Conservation (phyloP, 1,140 invertebrate species). For the Bombus sibiricus region DNA sequence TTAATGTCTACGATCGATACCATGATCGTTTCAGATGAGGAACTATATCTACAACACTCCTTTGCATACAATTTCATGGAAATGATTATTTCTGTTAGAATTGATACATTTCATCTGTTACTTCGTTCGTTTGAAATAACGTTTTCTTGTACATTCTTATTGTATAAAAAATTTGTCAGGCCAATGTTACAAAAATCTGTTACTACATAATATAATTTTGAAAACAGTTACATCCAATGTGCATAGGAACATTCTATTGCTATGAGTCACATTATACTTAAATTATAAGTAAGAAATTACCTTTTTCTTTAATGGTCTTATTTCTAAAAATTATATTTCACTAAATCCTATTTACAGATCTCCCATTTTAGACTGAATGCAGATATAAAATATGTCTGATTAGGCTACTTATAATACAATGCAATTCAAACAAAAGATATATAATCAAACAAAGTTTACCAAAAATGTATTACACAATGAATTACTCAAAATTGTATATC, state of each 20-base stretch:
- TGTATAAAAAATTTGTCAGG: constrained; percentile 26
- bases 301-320: constrained; percentile 59
- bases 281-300: constrained; percentile 63
- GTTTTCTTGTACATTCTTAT: background rate
- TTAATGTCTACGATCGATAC: constrained; percentile 27
- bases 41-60: constrained; percentile 39
- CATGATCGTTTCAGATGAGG: constrained; percentile 42
- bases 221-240: constrained; percentile 54
- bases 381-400: constrained; percentile 50
- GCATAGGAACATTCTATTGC: constrained; percentile 66
- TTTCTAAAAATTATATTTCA: constrained; percentile 56
- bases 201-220: constrained; percentile 39
- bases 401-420: constrained; percentile 54
- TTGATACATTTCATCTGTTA: constrained; percentile 20
- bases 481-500: constrained; percentile 59
- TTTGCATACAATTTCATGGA: constrained; percentile 22
- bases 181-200: constrained; percentile 36
- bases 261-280: constrained; percentile 45
- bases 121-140: constrained; percentile 14
- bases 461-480: constrained; percentile 57
- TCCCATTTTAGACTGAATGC: constrained; percentile 50
- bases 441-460: constrained; percentile 30
- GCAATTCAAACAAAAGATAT: constrained; percentile 47
- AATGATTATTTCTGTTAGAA: constrained; percentile 26
- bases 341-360: constrained; percentile 71